A percentile compares a stretch with the other conserved stretches of the same genome.
These are phyloP conservation scores for Tolypeutes matacus DNA, from an alignment of 2,797 vertebrate species.

Conservation along the genomic window DNA sequence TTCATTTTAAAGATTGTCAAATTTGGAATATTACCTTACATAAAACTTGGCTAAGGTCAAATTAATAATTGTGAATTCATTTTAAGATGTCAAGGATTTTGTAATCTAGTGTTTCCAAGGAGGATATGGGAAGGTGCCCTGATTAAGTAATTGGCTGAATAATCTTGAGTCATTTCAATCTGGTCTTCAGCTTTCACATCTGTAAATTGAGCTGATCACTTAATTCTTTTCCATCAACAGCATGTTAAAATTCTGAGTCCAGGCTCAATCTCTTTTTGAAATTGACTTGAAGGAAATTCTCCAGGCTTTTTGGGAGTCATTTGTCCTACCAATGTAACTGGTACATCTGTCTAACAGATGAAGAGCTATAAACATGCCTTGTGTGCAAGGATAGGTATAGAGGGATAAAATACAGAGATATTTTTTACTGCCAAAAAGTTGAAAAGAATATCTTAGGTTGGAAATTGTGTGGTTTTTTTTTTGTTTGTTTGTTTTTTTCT, in stretches of 20 bases:
- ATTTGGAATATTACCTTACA: not conserved
- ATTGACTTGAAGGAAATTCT: slow-evolving; percentile 4
- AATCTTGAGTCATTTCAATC: not conserved
- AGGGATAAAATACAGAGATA: not conserved
- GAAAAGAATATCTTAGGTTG: not conserved
- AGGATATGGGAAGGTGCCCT: not conserved
- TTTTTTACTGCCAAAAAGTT: slow-evolving; percentile 5
- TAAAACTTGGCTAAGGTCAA: slow-evolving; percentile 8
- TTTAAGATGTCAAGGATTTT: slow-evolving; percentile 2
- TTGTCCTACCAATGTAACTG: not conserved
- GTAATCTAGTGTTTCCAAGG: not conserved
- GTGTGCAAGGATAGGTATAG: not conserved
- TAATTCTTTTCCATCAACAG: not conserved
- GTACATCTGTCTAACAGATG: not conserved
- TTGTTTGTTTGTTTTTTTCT: too few relatives aligned
- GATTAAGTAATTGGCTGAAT: not conserved
- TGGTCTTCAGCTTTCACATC: not conserved
- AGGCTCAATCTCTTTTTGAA: slow-evolving; percentile 22
- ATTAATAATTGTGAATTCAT: slow-evolving; percentile 19
- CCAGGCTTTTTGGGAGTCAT: not conserved
- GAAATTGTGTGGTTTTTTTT: too few relatives aligned
- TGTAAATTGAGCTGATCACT: slow-evolving; percentile 10
- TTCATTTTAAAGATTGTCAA: not conserved
- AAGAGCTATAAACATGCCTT: not conserved
- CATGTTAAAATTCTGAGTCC: not conserved